These are phyloP conservation scores for Tethea ocularis DNA, from an alignment of 2,888 invertebrate species.

Conservation along the genomic window DNA sequence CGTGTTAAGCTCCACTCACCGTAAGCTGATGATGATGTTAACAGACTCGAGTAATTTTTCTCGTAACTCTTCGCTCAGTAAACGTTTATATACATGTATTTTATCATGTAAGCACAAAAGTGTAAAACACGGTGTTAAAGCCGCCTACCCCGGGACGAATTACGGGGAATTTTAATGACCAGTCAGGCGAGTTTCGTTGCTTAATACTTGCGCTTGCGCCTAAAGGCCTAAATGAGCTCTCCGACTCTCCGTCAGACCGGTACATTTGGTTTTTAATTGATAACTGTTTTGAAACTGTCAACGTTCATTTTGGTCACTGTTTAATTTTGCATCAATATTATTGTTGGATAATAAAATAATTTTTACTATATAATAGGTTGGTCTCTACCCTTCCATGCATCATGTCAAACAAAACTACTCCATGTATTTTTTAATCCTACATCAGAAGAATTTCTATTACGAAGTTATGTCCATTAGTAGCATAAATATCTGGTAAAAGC, in stretches of 20 bases:
- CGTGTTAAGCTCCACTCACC: not conserved
- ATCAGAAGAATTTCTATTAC: too few relatives aligned
- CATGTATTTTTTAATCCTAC: too few relatives aligned
- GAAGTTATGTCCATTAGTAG: too few relatives aligned
- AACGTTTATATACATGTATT: not conserved
- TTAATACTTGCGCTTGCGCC: constrained; percentile 44
- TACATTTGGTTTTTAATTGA: constrained; percentile 50
- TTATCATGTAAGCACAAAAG: constrained; percentile 31
- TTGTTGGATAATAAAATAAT: not conserved
- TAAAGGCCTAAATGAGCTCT: constrained; percentile 54
- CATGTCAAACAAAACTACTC: too few relatives aligned
- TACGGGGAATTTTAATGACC: constrained; percentile 70
- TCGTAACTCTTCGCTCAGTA: not conserved
- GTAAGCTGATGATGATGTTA: not conserved
- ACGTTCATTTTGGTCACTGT: not conserved
- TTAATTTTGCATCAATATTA: not conserved
- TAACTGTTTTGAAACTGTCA: constrained; percentile 14
- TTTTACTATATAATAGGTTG: too few relatives aligned
- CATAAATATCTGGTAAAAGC: too few relatives aligned
- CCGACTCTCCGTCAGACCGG: constrained; percentile 21
- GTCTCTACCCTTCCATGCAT: too few relatives aligned
- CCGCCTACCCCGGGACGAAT: constrained; percentile 54
- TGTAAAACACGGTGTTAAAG: constrained; percentile 43
- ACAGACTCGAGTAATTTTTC: not conserved
- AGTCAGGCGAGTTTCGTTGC: constrained; percentile 59